These are phyloP conservation scores for Dexiosoma caninum DNA, from an alignment of 2,888 invertebrate species.

Conservation along the genomic window DNA sequence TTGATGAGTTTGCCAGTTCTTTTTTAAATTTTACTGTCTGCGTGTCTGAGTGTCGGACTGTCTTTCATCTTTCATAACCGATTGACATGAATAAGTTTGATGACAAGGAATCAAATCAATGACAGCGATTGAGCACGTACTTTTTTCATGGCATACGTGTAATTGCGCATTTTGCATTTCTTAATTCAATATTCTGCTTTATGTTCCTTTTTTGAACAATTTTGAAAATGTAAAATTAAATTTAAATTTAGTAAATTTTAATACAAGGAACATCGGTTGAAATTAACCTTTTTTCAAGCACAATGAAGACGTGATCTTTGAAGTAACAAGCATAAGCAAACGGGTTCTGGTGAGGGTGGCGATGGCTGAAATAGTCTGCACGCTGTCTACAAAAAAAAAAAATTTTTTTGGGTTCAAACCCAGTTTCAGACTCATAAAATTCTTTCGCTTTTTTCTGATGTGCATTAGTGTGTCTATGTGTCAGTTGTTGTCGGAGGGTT, in stretches of 20 bases:
- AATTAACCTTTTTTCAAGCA: neutral
- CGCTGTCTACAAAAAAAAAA: too few species aligned
- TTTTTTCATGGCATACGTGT: constrained; percentile 44
- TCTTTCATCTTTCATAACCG: neutral
- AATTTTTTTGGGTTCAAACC: too few species aligned
- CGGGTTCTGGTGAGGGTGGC: too few species aligned
- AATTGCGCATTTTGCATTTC: constrained; percentile 50
- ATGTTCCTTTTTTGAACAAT: neutral
- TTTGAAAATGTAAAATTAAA: constrained; percentile 27
- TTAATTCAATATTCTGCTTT: constrained; percentile 45
- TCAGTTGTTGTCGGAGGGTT: too few species aligned
- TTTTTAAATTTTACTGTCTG: too few species aligned
- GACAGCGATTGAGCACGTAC: constrained; percentile 54
- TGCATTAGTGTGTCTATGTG: too few species aligned
- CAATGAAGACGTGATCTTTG: constrained; percentile 29
- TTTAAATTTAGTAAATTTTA: constrained; percentile 38
- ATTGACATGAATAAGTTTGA: constrained; percentile 32
- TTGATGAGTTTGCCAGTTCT: constrained; percentile 14
- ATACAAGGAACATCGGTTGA: neutral
- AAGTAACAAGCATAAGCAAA: neutral
- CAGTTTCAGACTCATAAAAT: too few species aligned
- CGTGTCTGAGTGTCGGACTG: neutral
- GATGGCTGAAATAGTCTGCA: too few species aligned
- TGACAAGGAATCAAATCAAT: constrained; percentile 57
- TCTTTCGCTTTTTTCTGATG: too few species aligned